Percentiles rank a stretch among this genome's conserved stretches.
Conservation (phyloP, 2,113 vertebrate species). For the Hippopotamus amphibius region DNA sequence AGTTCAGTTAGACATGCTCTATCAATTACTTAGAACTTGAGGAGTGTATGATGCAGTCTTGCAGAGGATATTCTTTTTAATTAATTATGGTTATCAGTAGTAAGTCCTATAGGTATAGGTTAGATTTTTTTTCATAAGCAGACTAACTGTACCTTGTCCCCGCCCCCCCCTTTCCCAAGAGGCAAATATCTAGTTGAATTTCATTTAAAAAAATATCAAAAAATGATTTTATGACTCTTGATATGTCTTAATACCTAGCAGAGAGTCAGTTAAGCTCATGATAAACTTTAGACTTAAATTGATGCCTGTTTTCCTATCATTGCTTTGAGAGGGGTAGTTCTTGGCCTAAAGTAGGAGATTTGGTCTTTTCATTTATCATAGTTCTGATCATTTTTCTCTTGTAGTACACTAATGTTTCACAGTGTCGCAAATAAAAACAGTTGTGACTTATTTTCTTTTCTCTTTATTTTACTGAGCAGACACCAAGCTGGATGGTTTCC, state of each 20-base stretch:
- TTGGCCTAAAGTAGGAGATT: not conserved
- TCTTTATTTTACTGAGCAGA: conserved; percentile 85
- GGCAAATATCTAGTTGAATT: conserved; percentile 48
- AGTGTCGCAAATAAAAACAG: not conserved
- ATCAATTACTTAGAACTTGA: conserved; percentile 22
- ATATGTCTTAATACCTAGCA: not conserved
- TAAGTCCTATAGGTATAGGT: not conserved
- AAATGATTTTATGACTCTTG: not conserved
- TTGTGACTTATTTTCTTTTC: conserved; percentile 39
- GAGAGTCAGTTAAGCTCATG: not conserved
- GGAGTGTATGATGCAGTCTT: not conserved
- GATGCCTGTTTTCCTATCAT: not conserved
- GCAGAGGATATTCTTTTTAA: not conserved
- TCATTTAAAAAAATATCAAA: conserved; percentile 46
- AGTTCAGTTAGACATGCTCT: not conserved
- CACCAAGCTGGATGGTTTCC: conserved; percentile 99
- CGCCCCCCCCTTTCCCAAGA: not conserved
- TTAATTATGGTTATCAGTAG: not conserved
- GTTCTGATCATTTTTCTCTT: not conserved
- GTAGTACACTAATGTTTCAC: not conserved
- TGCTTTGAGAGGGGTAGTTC: not conserved
- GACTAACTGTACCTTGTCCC: not conserved
- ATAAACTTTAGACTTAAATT: not conserved
- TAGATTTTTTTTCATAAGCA: not conserved
- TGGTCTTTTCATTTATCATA: not conserved